A percentile compares a stretch with the other conserved stretches of the same genome.
phyloP scores from a whole-genome alignment of 2,888 invertebrate genomes.

The Xanthia togata region DNA sequence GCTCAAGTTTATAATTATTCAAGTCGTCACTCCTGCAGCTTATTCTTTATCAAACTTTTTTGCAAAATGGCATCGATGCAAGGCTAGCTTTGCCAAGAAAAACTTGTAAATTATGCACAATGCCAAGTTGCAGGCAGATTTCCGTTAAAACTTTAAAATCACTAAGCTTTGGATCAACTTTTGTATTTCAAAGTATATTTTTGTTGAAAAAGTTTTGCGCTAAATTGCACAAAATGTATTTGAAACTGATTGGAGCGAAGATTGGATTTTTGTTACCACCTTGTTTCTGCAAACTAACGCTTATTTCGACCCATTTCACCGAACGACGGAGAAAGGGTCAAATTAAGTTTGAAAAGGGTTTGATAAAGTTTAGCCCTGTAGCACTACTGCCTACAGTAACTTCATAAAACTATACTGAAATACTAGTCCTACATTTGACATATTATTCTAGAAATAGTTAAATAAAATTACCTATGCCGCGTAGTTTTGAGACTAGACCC shows the following conservation, averaged over 20 bases:
- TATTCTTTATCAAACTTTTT: constrained; percentile 11
- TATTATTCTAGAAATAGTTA: not conserved
- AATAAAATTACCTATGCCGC: not conserved
- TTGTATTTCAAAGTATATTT: constrained; percentile 38
- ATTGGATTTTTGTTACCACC: constrained; percentile 25
- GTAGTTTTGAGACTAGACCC: not conserved
- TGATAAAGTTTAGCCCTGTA: constrained; percentile 12
- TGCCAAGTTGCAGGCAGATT: constrained; percentile 45
- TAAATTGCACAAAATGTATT: constrained; percentile 31
- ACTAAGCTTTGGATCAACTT: constrained; percentile 36
- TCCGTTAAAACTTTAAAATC: constrained; percentile 56
- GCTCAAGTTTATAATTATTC: not conserved
- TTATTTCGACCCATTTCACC: not conserved
- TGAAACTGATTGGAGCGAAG: constrained; percentile 43
- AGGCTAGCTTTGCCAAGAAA: constrained; percentile 42
- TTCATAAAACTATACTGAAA: not conserved
- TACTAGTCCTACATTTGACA: not conserved
- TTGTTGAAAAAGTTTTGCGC: constrained; percentile 26
- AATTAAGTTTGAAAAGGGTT: constrained; percentile 17
- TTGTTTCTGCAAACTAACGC: not conserved
- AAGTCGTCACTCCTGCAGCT: constrained; percentile 6
- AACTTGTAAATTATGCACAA: constrained; percentile 44
- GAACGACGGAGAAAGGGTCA: not conserved
- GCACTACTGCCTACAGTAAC: not conserved
- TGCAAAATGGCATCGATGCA: constrained; percentile 17